Base-by-base conservation (phyloP, 2,888 invertebrate species). In the Sinopyrophorus schimmeli region DNA sequence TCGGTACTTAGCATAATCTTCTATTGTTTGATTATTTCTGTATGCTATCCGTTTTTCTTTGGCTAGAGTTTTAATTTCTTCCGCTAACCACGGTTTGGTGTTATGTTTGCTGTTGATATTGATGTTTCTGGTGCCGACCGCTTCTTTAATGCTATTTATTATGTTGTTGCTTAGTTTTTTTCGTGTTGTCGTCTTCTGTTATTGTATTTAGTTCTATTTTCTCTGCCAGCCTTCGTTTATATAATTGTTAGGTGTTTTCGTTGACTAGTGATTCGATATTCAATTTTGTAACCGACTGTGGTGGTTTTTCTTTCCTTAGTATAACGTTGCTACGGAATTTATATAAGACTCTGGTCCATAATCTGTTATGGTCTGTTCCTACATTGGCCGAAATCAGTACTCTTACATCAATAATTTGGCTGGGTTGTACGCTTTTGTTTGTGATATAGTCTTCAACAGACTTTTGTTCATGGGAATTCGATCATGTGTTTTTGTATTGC, bases 401-500 rank as follows among this genome's bases (percentile, higher is more conserved):
- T 30, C 30, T 6, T 2, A 40, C 23, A 12, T 21, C 21, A 21
- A 40, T 5, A 4, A 40, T 28, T 30, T 31, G 31, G n/a, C 10
- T 11, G 6, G 40, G 15, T 3, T 15, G 16, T 21, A 30, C 12
- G 3, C 18, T 21, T 15, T 16, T 40, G 12, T 40, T 40, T 21
- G 12, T 20, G 20, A 31, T 31, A 21, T 40, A 40, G 15, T 30
- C 30, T 11, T 30, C 21, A 6, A 40, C 12, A 15, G 21, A 40
- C 5, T 12, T n/a, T 14, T 30, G 30, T 20, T 23, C 21, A n/a
- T 31, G 9, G 12, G 14, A 20, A 12, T 40, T 30, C 1, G 9
- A 15, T 15, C 18, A 40, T n/a, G 40, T 40, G 21, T 31, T 21
- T 15, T 40, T 40, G 18, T 40, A 30, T 11, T 28, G 40, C 18